Percentiles rank a stretch among this genome's conserved stretches.
These are phyloP conservation scores for Clanis bilineata DNA, from an alignment of 2,888 invertebrate species.

Conservation along the genomic window DNA sequence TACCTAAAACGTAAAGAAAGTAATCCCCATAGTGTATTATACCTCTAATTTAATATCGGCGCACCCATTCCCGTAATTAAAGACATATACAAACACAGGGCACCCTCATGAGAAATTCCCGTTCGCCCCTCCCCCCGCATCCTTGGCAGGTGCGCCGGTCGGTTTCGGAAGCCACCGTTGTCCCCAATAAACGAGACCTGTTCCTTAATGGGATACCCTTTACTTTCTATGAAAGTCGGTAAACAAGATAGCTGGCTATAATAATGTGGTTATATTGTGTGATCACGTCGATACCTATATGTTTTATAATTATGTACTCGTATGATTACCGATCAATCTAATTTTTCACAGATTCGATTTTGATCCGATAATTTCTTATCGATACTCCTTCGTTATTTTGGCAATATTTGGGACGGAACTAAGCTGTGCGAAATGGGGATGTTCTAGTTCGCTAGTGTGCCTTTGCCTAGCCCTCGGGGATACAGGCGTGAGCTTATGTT, in stretches of 20 bases:
- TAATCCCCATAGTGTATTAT: not conserved
- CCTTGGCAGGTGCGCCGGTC: conserved; percentile 59
- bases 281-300: too few relatives aligned
- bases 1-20: not conserved
- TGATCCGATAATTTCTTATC: too few relatives aligned
- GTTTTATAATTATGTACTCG: too few relatives aligned
- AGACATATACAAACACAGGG: conserved; percentile 12
- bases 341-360: too few relatives aligned
- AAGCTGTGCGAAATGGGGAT: too few relatives aligned
- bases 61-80: conserved; percentile 9
- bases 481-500: too few relatives aligned
- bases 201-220: conserved; percentile 44
- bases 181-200: conserved; percentile 55
- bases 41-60: conserved; percentile 2
- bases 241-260: not conserved
- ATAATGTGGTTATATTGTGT: not conserved
- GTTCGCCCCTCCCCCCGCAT: conserved; percentile 39
- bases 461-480: too few relatives aligned
- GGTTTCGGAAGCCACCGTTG: conserved; percentile 47
- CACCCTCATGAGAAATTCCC: conserved; percentile 39
- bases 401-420: too few relatives aligned
- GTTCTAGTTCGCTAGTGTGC: too few relatives aligned
- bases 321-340: too few relatives aligned
- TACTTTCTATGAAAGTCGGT: not conserved
- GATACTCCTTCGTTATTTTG: too few relatives aligned